Conservation (phyloP, 2,888 invertebrate genomes). For the Rhimphoctona megacephalus region DNA sequence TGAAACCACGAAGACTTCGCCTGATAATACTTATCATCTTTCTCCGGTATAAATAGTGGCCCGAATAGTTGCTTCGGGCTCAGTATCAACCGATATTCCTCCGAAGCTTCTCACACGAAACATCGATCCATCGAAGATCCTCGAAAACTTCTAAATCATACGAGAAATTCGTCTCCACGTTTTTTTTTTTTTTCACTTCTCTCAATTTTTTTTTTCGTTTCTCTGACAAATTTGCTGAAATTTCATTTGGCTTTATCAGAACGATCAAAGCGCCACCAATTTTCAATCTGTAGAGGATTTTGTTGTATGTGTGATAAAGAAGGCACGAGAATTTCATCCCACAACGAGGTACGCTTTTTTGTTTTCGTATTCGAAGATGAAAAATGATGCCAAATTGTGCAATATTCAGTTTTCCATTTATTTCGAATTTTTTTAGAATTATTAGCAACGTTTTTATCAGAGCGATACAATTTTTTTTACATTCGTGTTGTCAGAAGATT, state of each 20-base stretch:
- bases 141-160: not conserved
- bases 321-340: slow-evolving; percentile 89
- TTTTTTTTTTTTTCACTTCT: not conserved
- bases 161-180: not conserved
- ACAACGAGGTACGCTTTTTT: slow-evolving; percentile 85
- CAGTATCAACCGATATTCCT: slow-evolving; percentile 76
- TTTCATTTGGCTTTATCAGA: not conserved
- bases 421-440: not conserved
- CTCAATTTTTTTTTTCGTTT: not conserved
- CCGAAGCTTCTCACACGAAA: slow-evolving; percentile 37
- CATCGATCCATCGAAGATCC: not conserved
- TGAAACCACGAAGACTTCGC: slow-evolving; percentile 76
- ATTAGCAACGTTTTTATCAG: not conserved
- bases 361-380: not conserved
- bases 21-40: slow-evolving; percentile 82
- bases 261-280: slow-evolving; percentile 15
- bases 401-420: not conserved
- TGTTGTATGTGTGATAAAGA: slow-evolving; percentile 81
- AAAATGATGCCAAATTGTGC: not conserved
- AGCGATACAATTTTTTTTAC: not conserved
- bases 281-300: slow-evolving; percentile 67
- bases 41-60: slow-evolving; percentile 81
- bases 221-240: not conserved
- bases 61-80: slow-evolving; percentile 78
- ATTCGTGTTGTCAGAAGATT: not conserved